phyloP scores from a whole-genome alignment of 2,113 vertebrate genomes.

The Lagopus muta region DNA sequence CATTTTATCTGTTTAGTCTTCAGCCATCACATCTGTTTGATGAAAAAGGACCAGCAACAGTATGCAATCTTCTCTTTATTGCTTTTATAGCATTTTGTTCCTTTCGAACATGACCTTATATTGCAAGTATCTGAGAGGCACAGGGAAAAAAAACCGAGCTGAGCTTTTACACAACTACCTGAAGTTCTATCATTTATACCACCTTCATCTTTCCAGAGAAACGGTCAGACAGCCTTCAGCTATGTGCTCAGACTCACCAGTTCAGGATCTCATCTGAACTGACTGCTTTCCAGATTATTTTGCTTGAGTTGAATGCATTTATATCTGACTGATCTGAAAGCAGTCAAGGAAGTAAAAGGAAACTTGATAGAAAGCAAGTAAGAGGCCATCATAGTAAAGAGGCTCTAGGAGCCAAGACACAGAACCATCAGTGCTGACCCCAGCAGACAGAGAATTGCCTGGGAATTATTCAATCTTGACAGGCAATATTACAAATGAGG shows the following conservation, averaged over 20 bases:
- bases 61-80: background rate
- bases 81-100: background rate
- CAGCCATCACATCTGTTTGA: background rate
- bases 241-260: rapidly evolving
- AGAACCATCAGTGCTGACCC: background rate
- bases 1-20: background rate
- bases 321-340: background rate
- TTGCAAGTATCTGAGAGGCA: background rate
- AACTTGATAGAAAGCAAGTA: background rate
- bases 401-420: background rate
- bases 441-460: background rate
- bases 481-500: background rate
- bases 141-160: background rate
- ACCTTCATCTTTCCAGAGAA: background rate
- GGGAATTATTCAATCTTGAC: background rate
- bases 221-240: background rate
- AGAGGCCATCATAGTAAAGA: background rate
- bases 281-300: background rate
- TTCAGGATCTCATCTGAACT: background rate
- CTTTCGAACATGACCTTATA: background rate
- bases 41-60: background rate
- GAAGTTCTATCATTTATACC: background rate
- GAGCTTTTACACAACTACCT: background rate
- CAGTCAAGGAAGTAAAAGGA: background rate
- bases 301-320: background rate